These are phyloP conservation scores for Maniola jurtina DNA, from an alignment of 1,140 invertebrate species.

Conservation along the genomic window DNA sequence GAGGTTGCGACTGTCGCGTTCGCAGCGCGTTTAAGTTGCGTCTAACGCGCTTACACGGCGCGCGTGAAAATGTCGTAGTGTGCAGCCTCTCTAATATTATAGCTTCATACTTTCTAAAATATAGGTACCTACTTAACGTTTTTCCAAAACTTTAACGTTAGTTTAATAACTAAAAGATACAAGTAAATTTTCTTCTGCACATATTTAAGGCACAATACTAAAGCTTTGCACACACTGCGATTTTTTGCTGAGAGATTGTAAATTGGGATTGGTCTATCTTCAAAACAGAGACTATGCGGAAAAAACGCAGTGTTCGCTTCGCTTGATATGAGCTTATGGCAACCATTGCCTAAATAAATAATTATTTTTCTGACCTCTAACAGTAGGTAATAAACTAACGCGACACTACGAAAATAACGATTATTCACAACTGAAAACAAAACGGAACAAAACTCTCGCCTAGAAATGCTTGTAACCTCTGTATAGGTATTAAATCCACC, in stretches of 20 bases:
- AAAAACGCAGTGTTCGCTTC: neutral
- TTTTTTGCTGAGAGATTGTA: neutral
- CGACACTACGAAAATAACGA: conserved; percentile 38
- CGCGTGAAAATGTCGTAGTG: no score
- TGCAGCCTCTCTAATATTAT: no score
- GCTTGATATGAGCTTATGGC: conserved; percentile 66
- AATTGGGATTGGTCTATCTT: no score
- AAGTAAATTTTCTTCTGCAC: neutral
- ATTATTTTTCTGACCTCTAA: conserved; percentile 27
- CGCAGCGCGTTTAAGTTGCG: no score
- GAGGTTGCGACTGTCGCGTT: no score
- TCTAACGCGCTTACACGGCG: no score
- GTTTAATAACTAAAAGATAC: no score
- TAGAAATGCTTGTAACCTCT: conserved; percentile 61
- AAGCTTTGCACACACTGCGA: neutral
- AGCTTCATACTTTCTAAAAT: no score
- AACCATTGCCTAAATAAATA: conserved; percentile 43
- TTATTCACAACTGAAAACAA: conserved; percentile 35
- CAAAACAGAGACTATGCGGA: no score
- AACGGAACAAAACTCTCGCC: conserved; percentile 39
- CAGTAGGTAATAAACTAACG: conserved; percentile 49
- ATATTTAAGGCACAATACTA: neutral
- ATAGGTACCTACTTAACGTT: no score
- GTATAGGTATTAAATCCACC: conserved; percentile 30
- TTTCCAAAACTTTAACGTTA: no score